Evolutionary conservation across 1,140 invertebrate species (phyloP), one percentile per base, ranked within the genome.

Genomic region (Coboldia fuscipes): DNA sequence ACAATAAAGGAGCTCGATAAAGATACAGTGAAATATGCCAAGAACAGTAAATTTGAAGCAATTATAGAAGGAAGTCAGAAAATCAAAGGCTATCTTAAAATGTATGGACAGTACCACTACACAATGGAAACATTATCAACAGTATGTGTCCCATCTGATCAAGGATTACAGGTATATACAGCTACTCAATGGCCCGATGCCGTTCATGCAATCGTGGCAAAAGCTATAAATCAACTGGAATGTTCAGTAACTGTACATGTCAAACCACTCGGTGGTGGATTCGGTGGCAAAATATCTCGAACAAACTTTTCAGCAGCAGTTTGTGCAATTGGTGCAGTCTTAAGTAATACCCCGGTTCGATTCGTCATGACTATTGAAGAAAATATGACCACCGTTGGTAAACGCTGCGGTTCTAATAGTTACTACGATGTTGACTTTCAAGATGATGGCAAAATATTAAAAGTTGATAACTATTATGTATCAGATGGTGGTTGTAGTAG

Each of bases 401-500:
- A 68, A 34, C 49, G 74, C 34, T 17, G 8, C 18, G 6, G 6
- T 15, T 7, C 22, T 6, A 50, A 57, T 15, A 57, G 52, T 28
- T 54, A 60, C 20, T 66, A 66, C 40, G 52, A 66, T 43, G 55
- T 70, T 7, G 72, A 66, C 2, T 60, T 77, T 2, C 63, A 75
- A 44, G 51, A 65, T 6, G 51, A 61, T 27, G 79, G 76, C n/a
- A 61, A 63, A 42, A 73, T 81, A 35, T 68, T 75, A 33, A 70
- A 70, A 39, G 41, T 80, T 29, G 63, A 70, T 28, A 59, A 61
- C 12, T 57, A 57, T n/a, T 62, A 70, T 23, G 75, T 23, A 23
- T 23, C 22, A 23, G 70, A 78, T 42, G 45, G 54, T 24, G 75
- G 75, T 0, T 51, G 45, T 33, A 51, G 48, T 2, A 55, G 49